A percentile compares a stretch with the other conserved stretches of the same genome.
phyloP scores from a whole-genome alignment of 2,113 vertebrate genomes.

The Oncorhynchus nerka region DNA sequence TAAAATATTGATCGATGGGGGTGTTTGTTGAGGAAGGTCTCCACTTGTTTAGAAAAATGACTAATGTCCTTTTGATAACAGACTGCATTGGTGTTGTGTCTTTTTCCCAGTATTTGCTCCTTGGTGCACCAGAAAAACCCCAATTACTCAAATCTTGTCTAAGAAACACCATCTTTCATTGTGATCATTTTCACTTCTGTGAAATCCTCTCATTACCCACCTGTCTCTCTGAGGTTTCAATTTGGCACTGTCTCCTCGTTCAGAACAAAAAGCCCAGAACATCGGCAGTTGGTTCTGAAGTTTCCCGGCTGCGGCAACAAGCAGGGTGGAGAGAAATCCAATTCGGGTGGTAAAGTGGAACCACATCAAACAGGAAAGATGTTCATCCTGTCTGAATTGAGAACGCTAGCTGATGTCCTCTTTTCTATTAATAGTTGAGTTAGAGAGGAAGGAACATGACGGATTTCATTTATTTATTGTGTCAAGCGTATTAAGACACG shows the following conservation, averaged over 20 bases:
- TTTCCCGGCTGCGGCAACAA: conserved; percentile 40
- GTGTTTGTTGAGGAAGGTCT: too few species aligned
- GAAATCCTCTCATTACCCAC: conserved; percentile 32
- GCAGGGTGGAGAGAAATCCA: conserved; percentile 54
- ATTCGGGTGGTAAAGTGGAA: conserved; percentile 67
- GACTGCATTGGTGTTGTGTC: conserved; percentile 33
- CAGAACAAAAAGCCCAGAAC: not conserved
- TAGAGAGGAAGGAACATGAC: conserved; percentile 65
- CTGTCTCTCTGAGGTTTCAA: conserved; percentile 38
- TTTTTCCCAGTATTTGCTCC: conserved; percentile 8
- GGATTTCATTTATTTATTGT: conserved; percentile 68
- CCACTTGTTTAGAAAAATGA: conserved; percentile 4
- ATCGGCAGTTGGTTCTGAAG: conserved; percentile 33
- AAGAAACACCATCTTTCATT: conserved; percentile 23
- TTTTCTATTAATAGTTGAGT: conserved; percentile 72
- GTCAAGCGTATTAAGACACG: conserved; percentile 50
- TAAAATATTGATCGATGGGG: too few species aligned
- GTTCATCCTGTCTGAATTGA: conserved; percentile 74
- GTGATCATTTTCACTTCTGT: conserved; percentile 51
- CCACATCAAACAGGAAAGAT: conserved; percentile 71
- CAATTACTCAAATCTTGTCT: conserved; percentile 52
- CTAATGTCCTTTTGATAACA: conserved; percentile 56
- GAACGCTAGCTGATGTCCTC: conserved; percentile 54
- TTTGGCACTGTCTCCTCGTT: conserved; percentile 34
- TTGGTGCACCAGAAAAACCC: conserved; percentile 38